Evolutionary conservation across 2,888 invertebrate genomes (phyloP).

Genomic region (Fabriciana adippe): DNA sequence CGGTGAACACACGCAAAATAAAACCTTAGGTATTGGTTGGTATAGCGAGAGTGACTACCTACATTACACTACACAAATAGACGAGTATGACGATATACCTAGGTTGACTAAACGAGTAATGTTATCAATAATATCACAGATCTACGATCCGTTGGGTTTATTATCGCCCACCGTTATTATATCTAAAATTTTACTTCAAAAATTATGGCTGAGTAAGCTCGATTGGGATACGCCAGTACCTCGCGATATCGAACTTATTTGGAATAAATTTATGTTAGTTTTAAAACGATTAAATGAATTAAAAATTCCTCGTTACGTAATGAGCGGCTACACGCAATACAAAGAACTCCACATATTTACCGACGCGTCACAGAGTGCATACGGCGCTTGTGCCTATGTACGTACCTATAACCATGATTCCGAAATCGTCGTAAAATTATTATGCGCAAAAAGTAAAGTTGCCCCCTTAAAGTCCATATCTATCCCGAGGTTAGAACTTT

Average conservation of each 20-base stretch:
- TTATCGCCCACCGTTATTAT: conserved; percentile 16
- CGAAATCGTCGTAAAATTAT: no score
- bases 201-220: conserved; percentile 12
- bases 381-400: conserved; percentile 3
- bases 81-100: neutral
- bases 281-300: no score
- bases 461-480: neutral
- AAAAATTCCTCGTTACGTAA: no score
- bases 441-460: neutral
- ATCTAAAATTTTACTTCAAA: conserved; percentile 28
- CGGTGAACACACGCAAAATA: neutral
- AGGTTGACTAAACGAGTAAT: conserved; percentile 19
- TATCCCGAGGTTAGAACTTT: neutral
- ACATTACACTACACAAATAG: neutral
- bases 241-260: no score
- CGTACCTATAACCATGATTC: neutral
- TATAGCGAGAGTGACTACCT: conserved; percentile 1
- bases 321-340: no score
- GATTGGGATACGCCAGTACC: no score
- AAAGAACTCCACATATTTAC: neutral
- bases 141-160: conserved; percentile 29
- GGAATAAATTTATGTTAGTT: no score
- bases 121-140: conserved; percentile 22
- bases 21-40: conserved; percentile 25
- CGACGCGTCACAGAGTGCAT: neutral